Base-by-base conservation (phyloP, 2,797 vertebrate genomes). In the Gymnothorax javanicus region DNA sequence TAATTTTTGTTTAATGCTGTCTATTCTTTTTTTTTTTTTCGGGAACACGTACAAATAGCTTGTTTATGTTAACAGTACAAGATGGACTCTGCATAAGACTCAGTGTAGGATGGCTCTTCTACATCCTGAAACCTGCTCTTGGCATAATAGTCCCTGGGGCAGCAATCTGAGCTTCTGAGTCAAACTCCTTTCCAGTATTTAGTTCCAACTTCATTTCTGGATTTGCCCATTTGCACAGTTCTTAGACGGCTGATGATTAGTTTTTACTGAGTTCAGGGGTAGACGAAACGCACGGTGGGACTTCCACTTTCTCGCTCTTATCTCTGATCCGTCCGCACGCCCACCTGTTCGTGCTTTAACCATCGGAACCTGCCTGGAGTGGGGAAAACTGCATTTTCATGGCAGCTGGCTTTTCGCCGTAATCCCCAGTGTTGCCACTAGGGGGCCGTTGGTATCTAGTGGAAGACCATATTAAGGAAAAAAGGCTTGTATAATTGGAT, bases 1-100 rank as follows among this genome's bases (percentile, higher is more conserved):
- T 54, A 87, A 87, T 88, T 82, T 56, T 88, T 88, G 88, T 12
- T 79, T 33, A 69, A 58, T 60, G 25, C 50, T 86, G 86, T 93
- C 91, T 89, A 87, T 86, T 84, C 15, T n/a, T 9, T 75, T 83
- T 25, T 62, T 75, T 67, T 0, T 25, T 73, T 87, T 69, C 60
- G 50, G 82, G 60, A 84, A 84, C 87, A 60, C 67, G 25, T 6
- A 20, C 52, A 27, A 82, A 1, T 75, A 82, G 57, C 50, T 64
- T 77, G 25, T 84, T 58, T 3, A 83, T 82, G n/a, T 82, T 50
- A 27, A 25, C 57, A n/a, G 17, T 59, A 2, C 27, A 59, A 59
- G 9, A 82, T 57, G 12, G 8, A 9, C 52, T 58, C 25, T 15
- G 25, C n/a, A 15, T 59, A 13, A 59, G 7, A n/a, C 33, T 58